Conservation (phyloP, 2,797 vertebrate species). For the Anolis apletophallus region DNA sequence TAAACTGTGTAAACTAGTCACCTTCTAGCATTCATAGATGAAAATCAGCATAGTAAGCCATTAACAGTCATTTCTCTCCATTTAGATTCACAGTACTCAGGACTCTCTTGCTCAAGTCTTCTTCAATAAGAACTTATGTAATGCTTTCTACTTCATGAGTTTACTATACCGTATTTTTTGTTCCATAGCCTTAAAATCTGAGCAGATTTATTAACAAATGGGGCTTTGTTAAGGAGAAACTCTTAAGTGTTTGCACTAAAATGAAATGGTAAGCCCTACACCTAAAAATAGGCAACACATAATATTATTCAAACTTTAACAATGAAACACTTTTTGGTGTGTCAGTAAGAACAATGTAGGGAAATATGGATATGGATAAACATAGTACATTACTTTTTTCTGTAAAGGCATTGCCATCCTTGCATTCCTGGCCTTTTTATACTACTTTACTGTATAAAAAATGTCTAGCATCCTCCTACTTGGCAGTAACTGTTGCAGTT, state of each 20-base stretch:
- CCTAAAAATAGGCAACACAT: neutral
- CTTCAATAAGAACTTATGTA: slow-evolving; percentile 11
- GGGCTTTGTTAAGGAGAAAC: neutral
- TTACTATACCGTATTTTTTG: slow-evolving; percentile 3
- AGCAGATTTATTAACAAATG: slow-evolving; percentile 1
- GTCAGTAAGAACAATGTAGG: neutral
- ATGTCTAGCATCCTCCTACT: neutral
- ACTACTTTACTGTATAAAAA: neutral
- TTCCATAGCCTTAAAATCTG: slow-evolving; percentile 1
- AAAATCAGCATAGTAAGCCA: slow-evolving; percentile 13
- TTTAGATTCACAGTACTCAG: slow-evolving; percentile 16
- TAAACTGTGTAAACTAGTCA: neutral
- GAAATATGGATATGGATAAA: neutral
- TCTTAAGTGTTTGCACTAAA: neutral
- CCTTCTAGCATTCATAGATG: neutral
- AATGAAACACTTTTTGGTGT: neutral
- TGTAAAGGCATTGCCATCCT: neutral
- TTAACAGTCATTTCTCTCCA: slow-evolving; percentile 25
- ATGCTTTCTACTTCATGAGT: slow-evolving; percentile 15
- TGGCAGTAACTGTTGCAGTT: neutral
- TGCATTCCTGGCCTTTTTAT: too few species aligned
- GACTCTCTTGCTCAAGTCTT: slow-evolving; percentile 14
- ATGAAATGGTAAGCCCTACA: neutral
- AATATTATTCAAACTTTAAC: neutral
- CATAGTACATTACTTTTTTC: neutral